Conservation (phyloP, 1,140 invertebrate genomes). For the Drosophila mauritiana region DNA sequence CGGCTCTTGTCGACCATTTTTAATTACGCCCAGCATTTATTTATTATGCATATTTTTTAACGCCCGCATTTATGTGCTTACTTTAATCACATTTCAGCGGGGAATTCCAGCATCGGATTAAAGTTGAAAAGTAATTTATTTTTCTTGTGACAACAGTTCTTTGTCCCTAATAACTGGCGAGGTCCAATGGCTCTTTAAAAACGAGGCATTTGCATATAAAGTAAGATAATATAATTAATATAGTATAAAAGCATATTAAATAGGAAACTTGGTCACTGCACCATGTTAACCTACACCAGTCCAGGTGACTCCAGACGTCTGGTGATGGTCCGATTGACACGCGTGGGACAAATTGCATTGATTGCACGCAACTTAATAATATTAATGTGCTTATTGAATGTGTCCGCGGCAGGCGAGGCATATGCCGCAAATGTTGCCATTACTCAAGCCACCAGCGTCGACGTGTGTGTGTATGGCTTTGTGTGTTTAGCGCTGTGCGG, state of each 20-base stretch:
- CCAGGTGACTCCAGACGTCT: background rate
- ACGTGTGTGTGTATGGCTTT: background rate
- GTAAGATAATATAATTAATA: no score
- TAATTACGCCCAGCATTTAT: constrained; percentile 65
- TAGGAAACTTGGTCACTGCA: no score
- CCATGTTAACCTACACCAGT: background rate
- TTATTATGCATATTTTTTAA: constrained; percentile 66
- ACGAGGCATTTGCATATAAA: no score
- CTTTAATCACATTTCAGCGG: constrained; percentile 41
- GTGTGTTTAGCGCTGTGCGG: constrained; percentile 30
- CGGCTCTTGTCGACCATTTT: constrained; percentile 52
- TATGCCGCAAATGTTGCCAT: constrained; percentile 68
- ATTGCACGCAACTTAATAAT: constrained; percentile 74
- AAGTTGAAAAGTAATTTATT: constrained; percentile 55
- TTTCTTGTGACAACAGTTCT: constrained; percentile 1
- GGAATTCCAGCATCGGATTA: constrained; percentile 19
- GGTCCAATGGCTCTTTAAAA: background rate
- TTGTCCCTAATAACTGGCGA: background rate
- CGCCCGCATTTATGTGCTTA: constrained; percentile 24
- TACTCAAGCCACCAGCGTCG: constrained; percentile 30
- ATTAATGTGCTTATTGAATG: constrained; percentile 60
- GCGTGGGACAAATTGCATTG: constrained; percentile 63
- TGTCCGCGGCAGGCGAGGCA: constrained; percentile 41
- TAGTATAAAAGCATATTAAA: no score
- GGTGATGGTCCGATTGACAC: constrained; percentile 52